phyloP scores from a whole-genome alignment of 2,888 invertebrate genomes.

The Conomelus anceps region DNA sequence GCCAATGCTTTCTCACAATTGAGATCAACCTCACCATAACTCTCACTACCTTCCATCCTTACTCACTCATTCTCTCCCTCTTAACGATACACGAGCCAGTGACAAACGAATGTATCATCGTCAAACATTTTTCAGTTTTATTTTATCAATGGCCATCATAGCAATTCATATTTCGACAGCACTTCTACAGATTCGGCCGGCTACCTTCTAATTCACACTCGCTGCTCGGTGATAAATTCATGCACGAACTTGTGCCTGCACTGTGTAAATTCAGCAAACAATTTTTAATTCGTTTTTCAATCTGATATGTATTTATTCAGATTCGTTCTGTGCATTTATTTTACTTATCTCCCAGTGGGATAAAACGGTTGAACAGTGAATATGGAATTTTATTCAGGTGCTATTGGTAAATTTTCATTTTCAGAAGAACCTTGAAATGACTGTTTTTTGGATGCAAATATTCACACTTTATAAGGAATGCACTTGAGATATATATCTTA shows the following conservation, averaged over 20 bases:
- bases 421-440: no score
- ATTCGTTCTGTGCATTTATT: neutral
- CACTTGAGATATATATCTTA: no score
- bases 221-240: neutral
- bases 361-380: neutral
- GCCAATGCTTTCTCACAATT: conserved; percentile 10
- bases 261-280: neutral
- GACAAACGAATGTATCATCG: neutral
- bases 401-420: no score
- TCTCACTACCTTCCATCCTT: neutral
- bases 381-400: no score
- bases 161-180: neutral
- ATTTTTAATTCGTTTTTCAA: neutral
- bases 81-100: neutral
- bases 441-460: no score
- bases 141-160: neutral
- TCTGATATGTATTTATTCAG: neutral
- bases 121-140: neutral
- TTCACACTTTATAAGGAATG: no score
- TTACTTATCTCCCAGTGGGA: neutral
- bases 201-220: neutral
- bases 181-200: neutral
- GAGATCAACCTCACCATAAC: neutral
- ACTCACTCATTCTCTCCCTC: neutral
- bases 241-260: neutral